Percentiles rank a stretch among this genome's conserved stretches.
Conservation (phyloP, 2,888 invertebrate species). For the Archips crataeganus region DNA sequence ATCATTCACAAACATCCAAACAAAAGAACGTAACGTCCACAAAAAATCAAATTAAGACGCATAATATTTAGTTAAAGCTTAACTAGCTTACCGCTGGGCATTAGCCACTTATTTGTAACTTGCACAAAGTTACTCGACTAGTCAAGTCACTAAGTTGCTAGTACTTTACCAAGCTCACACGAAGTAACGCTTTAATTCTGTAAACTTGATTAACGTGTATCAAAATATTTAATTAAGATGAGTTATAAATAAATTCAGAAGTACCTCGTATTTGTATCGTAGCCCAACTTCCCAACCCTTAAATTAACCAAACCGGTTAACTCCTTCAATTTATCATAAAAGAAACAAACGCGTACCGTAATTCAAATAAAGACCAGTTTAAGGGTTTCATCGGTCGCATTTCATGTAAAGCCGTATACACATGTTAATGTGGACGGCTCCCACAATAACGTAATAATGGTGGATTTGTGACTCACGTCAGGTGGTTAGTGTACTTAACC, state of each 20-base stretch:
- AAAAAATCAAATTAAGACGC: background rate
- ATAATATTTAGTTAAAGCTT: background rate
- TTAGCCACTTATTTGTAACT: background rate
- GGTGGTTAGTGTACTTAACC: conserved; percentile 85
- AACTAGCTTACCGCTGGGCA: background rate
- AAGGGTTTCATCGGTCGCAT: conserved; percentile 76
- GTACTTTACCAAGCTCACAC: background rate
- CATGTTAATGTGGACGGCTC: conserved; percentile 80
- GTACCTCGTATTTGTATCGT: background rate
- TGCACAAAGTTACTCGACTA: background rate
- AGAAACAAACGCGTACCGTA: conserved; percentile 24
- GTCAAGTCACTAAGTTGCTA: background rate
- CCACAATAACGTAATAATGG: conserved; percentile 86
- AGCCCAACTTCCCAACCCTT: conserved; percentile 6
- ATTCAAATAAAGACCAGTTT: conserved; percentile 36
- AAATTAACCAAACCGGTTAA: conserved; percentile 8
- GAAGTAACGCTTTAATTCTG: background rate
- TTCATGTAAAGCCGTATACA: conserved; percentile 84
- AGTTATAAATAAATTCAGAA: conserved; percentile 3
- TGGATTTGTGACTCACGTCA: conserved; percentile 85
- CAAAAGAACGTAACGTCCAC: conserved; percentile 2
- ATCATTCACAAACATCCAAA: conserved; percentile 8
- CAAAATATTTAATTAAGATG: background rate
- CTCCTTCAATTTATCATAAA: conserved; percentile 10
- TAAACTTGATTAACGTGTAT: background rate